Conservation (phyloP, 1,140 invertebrate species). For the Dendroctonus ponderosae region DNA sequence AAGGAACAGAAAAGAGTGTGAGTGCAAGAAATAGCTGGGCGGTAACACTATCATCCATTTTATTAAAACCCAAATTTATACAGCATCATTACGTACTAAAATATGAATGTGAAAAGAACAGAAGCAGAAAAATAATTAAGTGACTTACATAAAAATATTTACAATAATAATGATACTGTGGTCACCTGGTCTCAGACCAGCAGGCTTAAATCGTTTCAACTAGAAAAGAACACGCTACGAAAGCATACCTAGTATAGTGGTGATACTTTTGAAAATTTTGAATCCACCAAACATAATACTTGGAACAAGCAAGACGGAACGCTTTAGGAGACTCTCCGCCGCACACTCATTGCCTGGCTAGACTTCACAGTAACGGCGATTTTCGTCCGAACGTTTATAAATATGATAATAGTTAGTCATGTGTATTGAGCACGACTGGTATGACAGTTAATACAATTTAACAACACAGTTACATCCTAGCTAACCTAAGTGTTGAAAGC, state of each 20-base stretch:
- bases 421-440: slow-evolving; percentile 52
- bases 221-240: slow-evolving; percentile 48
- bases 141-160: slow-evolving; percentile 53
- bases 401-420: slow-evolving; percentile 49
- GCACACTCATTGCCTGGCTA: slow-evolving; percentile 30
- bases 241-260: slow-evolving; percentile 39
- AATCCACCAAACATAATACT: slow-evolving; percentile 15
- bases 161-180: slow-evolving; percentile 52
- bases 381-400: slow-evolving; percentile 45
- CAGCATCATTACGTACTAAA: slow-evolving; percentile 50
- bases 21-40: too few relatives aligned
- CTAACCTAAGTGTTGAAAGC: slow-evolving; percentile 53
- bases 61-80: slow-evolving; percentile 53
- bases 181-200: slow-evolving; percentile 50
- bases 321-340: slow-evolving; percentile 17
- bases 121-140: slow-evolving; percentile 50
- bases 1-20: too few relatives aligned
- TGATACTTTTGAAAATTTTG: slow-evolving; percentile 15
- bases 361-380: slow-evolving; percentile 24
- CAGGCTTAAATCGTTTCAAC: slow-evolving; percentile 35
- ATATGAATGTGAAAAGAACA: slow-evolving; percentile 51
- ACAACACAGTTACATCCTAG: slow-evolving; percentile 53
- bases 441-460: slow-evolving; percentile 52
- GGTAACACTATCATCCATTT: slow-evolving; percentile 51
- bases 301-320: slow-evolving; percentile 17